Evolutionary conservation across 1,140 invertebrate species (phyloP), one percentile per base, ranked within the genome.

Genomic region (Leptinotarsa texana): DNA sequence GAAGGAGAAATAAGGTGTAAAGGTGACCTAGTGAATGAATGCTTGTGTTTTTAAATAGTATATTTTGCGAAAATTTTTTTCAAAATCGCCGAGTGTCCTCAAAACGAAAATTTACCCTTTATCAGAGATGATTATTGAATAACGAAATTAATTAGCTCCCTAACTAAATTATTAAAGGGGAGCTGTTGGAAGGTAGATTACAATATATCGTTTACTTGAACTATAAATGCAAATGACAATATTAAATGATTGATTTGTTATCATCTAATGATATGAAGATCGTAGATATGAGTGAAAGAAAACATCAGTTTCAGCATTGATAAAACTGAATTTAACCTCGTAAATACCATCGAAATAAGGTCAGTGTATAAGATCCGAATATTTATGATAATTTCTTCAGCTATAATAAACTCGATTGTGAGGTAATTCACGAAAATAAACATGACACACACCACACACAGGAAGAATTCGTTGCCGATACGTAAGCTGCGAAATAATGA

Each of bases 361-460:
- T 73, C 57, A 73, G 61, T 65, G 63, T 65, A 65, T n/a, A 65
- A 24, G 27, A 65, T 18, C 17, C 21, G 21, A 22, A 33, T 65
- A 18, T 15, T 65, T 42, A 42, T 42, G 33, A 33, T 33, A n/a
- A 22, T 65, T 69, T 49, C 68, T 49, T 17, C 68, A 1, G 17
- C 51, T 69, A 69, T 69, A 63, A 65, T 48, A 73, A 73, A 73
- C 62, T 65, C 18, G 51, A 73, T 33, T 48, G 18, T 73, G 71
- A 73, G 71, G 71, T 73, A 73, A 73, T 73, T 24, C n/a, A 73
- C 71, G 22, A 65, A 73, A 73, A 73, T 73, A 73, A 73, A 65
- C 42, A 47, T 73, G 71, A 73, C 47, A 73, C 71, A 42, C 15
- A 57, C n/a, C 48, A 73, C 63, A 65, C 71, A 73, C 61, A 73